Conservation (phyloP, 2,797 vertebrate genomes). For the Sebastes nivosus region DNA sequence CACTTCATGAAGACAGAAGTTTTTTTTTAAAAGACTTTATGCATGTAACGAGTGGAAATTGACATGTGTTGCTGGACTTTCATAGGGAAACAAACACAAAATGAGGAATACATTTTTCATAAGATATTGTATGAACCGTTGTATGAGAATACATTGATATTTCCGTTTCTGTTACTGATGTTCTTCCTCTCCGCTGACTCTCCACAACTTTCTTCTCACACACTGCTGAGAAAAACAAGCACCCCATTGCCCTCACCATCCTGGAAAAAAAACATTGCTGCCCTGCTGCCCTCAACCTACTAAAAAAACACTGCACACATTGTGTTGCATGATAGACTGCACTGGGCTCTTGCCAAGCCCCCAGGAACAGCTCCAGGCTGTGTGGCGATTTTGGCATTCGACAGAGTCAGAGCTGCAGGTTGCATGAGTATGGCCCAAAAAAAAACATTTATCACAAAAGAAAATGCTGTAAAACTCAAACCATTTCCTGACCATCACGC, state of each 20-base stretch:
- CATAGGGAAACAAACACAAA: too few species aligned
- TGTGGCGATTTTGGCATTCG: conserved; percentile 25
- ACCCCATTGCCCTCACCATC: conserved; percentile 2
- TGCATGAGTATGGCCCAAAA: background rate
- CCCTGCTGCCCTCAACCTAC: conserved; percentile 32
- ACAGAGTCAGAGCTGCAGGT: conserved; percentile 27
- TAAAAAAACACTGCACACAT: conserved; percentile 43
- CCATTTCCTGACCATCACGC: background rate
- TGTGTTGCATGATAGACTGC: conserved; percentile 33
- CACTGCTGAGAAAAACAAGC: conserved; percentile 30
- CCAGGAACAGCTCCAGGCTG: conserved; percentile 51
- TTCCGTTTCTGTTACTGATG: background rate
- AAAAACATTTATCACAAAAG: conserved; percentile 1
- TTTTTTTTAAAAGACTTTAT: too few species aligned
- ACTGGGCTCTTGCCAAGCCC: conserved; percentile 39
- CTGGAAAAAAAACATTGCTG: conserved; percentile 1
- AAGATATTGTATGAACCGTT: too few species aligned
- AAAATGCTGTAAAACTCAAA: background rate
- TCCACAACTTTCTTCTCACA: background rate
- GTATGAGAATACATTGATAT: background rate
- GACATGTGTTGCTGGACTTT: too few species aligned
- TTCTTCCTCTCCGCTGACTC: background rate
- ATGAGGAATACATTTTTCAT: too few species aligned
- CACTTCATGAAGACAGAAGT: too few species aligned
- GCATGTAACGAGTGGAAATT: too few species aligned